These are phyloP conservation scores for Furnarius figulus DNA, from an alignment of 2,113 vertebrate species.

Conservation along the genomic window DNA sequence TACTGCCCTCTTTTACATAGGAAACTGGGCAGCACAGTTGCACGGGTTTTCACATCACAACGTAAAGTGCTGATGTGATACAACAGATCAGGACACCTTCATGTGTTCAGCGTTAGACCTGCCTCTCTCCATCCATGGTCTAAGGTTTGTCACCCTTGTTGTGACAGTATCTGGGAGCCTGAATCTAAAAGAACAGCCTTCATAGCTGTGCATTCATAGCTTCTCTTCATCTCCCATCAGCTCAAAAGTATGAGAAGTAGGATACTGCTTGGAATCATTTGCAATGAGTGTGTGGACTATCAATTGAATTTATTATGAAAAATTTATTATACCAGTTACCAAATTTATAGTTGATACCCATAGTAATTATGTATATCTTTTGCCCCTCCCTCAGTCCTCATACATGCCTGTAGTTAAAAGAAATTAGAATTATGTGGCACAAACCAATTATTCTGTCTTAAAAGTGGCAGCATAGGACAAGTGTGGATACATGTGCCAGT, in stretches of 20 bases:
- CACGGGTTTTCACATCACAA: not conserved
- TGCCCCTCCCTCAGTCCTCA: not conserved
- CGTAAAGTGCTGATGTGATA: not conserved
- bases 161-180: not conserved
- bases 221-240: not conserved
- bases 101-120: not conserved
- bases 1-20: not conserved
- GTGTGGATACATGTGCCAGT: not conserved
- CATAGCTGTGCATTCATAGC: not conserved
- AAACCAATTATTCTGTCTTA: not conserved
- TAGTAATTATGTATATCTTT: not conserved
- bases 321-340: not conserved
- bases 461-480: not conserved
- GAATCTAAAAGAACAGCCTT: not conserved
- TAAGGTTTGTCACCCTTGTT: not conserved
- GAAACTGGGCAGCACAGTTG: not conserved
- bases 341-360: not conserved
- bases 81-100: not conserved
- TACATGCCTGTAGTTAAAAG: not conserved
- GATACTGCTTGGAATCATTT: not conserved
- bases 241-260: not conserved
- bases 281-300: not conserved
- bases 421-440: not conserved
- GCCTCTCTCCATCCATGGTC: not conserved
- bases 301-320: too few relatives aligned